Conservation (phyloP, 2,888 invertebrate genomes). For the Ferdinandea cuprea region DNA sequence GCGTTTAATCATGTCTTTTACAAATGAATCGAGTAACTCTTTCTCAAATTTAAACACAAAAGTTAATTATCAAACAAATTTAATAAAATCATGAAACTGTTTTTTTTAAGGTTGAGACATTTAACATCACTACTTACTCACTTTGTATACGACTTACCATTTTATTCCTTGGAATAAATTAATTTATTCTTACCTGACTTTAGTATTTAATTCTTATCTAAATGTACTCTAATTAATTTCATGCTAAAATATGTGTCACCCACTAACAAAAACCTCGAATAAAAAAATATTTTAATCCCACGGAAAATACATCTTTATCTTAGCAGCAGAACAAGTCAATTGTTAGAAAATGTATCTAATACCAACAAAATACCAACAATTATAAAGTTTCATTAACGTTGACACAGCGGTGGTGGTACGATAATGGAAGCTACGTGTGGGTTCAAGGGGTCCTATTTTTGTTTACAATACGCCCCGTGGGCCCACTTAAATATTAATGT, state of each 20-base stretch:
- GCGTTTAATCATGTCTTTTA: no score
- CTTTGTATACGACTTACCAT: no score
- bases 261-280: slow-evolving; percentile 7
- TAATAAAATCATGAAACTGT: no score
- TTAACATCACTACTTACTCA: no score
- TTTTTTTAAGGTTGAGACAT: no score
- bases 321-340: slow-evolving; percentile 39
- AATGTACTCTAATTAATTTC: no score
- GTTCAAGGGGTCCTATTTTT: slow-evolving; percentile 6
- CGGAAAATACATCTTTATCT: slow-evolving; percentile 40
- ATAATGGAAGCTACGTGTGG: slow-evolving; percentile 29
- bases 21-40: no score
- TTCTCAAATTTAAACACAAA: no score
- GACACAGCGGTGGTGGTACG: neutral
- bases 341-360: slow-evolving; percentile 16
- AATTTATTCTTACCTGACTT: no score
- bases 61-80: no score
- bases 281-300: neutral
- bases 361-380: slow-evolving; percentile 26
- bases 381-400: slow-evolving; percentile 54
- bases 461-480: slow-evolving; percentile 12
- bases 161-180: no score
- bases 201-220: no score
- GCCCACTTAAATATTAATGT: slow-evolving; percentile 54
- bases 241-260: slow-evolving; percentile 10